Base-by-base conservation (phyloP, 2,113 vertebrate genomes). In the Phalacrocorax pelagicus region DNA sequence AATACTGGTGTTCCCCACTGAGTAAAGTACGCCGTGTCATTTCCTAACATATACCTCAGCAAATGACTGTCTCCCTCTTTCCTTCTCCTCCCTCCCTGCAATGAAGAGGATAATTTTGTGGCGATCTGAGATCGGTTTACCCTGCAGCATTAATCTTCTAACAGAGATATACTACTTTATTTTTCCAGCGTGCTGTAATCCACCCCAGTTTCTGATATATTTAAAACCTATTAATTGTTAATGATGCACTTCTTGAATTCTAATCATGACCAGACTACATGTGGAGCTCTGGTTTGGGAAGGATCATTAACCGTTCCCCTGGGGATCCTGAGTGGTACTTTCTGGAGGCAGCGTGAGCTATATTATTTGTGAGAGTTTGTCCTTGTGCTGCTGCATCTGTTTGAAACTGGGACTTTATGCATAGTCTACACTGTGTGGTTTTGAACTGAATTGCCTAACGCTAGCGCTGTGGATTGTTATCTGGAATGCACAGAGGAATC, bases 171-270 rank as follows among this genome's bases (percentile, higher is more conserved):
- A 73, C 90, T 90, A 72, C 78, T 96, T 93, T 93, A 73, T 94
- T 97, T 74, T 96, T 97, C 81, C 90, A 66, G 69, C 81, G 40
- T 84, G 61, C 94, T 96, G 95, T 97, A 96, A 97, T 97, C 92
- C 65, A 97, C 54, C 65, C 86, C 55, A 44, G 78, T 95, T 97
- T 95, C 80, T 97, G 85, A 88, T 87, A 71, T 86, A 85, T 95
- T 97, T 97, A 96, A 97, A 88, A 86, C 89, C 11, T 95, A 97
- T 97, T 96, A 98, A 98, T 98, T 97, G 88, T 98, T 98, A 97
- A 98, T 98, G 97, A 93, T 96, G 74, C 49, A 62, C 80, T 98
- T 94, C 94, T 96, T 96, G 97, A 97, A 96, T 97, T 97, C 92
- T 97, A 92, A 79, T 93, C 72, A 26, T 92, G 77, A 69, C 55